Percentiles rank a stretch among this genome's conserved stretches.
These are phyloP conservation scores for Alfaro cultratus DNA, from an alignment of 2,797 vertebrate species.

Conservation along the genomic window DNA sequence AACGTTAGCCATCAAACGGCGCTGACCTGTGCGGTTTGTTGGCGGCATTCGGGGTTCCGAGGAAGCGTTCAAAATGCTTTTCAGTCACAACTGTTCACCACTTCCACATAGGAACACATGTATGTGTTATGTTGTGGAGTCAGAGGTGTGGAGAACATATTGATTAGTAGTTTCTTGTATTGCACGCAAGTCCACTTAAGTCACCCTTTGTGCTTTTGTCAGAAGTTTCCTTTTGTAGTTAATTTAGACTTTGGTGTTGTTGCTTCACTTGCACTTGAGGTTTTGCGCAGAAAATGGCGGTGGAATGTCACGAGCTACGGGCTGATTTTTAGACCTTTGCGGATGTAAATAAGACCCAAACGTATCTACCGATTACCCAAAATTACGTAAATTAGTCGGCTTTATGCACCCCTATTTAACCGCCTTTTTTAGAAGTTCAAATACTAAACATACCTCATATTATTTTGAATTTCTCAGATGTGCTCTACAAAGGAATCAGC, in stretches of 20 bases:
- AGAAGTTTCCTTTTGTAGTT: slow-evolving; percentile 10
- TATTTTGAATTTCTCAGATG: too few relatives aligned
- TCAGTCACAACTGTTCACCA: background rate
- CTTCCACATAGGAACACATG: slow-evolving; percentile 25
- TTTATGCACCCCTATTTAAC: background rate
- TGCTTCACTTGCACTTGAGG: slow-evolving; percentile 53
- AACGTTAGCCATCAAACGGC: background rate
- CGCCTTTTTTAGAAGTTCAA: background rate
- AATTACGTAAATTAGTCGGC: background rate
- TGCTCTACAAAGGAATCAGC: too few relatives aligned
- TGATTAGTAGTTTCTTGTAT: slow-evolving; percentile 8
- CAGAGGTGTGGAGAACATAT: slow-evolving; percentile 14
- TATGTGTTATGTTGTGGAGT: slow-evolving; percentile 15
- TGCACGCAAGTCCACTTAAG: background rate
- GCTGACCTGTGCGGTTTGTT: background rate
- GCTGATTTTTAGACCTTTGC: background rate
- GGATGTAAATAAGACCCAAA: background rate
- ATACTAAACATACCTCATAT: background rate
- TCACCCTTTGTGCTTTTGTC: background rate
- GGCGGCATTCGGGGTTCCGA: slow-evolving; percentile 8
- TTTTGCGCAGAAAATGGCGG: slow-evolving; percentile 29
- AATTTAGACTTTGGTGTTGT: slow-evolving; percentile 40
- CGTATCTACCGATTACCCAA: background rate
- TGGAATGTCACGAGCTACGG: slow-evolving; percentile 9
- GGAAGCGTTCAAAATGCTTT: slow-evolving; percentile 3